phyloP scores from a whole-genome alignment of 2,888 invertebrate species.

The Ypsolopha scabrella region DNA sequence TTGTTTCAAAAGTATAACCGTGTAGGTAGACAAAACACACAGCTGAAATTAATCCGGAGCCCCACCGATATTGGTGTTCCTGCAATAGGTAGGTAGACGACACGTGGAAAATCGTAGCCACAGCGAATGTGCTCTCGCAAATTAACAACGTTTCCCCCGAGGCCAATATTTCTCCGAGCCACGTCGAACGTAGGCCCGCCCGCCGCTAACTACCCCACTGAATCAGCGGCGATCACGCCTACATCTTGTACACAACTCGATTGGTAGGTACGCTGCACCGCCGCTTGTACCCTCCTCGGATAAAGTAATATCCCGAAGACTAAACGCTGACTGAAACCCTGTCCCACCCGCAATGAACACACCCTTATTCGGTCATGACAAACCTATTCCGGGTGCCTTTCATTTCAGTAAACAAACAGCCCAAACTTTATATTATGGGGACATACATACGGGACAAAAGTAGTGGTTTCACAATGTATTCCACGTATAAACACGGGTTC shows the following conservation, averaged over 20 bases:
- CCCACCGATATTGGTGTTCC: not conserved
- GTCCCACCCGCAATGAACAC: constrained; percentile 15
- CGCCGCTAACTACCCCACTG: constrained; percentile 67
- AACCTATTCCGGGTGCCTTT: not conserved
- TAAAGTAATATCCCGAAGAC: constrained; percentile 49
- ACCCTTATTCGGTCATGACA: not conserved
- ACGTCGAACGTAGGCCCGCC: constrained; percentile 63
- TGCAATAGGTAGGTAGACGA: constrained; percentile 53
- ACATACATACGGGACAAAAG: not conserved
- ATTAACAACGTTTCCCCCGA: constrained; percentile 62
- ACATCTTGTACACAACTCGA: constrained; percentile 66
- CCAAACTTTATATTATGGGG: not conserved
- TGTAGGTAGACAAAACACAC: too few species aligned
- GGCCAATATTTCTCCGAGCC: constrained; percentile 64
- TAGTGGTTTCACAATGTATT: constrained; percentile 27
- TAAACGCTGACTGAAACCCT: constrained; percentile 47
- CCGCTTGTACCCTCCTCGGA: constrained; percentile 42
- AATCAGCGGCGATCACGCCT: constrained; percentile 69
- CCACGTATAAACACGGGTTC: constrained; percentile 38
- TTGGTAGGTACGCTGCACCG: constrained; percentile 36
- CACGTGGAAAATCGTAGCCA: constrained; percentile 54
- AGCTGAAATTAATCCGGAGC: too few species aligned
- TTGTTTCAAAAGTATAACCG: too few species aligned
- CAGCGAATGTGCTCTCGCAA: constrained; percentile 54
- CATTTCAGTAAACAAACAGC: not conserved